Evolutionary conservation across 2,888 invertebrate genomes (phyloP).

Genomic region (Embidobia sp.): DNA sequence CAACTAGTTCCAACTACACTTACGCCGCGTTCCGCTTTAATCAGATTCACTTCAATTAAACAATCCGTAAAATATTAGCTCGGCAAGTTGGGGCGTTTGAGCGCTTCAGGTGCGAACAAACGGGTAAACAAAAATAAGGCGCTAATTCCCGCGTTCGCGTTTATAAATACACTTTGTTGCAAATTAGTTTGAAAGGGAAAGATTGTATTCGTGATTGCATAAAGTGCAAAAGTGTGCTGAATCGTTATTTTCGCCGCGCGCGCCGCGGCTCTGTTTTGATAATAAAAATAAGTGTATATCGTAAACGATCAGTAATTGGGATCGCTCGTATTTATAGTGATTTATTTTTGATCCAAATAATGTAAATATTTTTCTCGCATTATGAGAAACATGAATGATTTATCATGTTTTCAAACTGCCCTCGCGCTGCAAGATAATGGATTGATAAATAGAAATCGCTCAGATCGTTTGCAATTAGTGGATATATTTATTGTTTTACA

Average conservation of each 20-base stretch:
- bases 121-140: too few relatives aligned
- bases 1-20: constrained; percentile 36
- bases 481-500: constrained; percentile 53
- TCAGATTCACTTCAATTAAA: constrained; percentile 29
- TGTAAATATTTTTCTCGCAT: constrained; percentile 39
- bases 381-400: constrained; percentile 34
- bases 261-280: constrained; percentile 17
- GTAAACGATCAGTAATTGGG: constrained; percentile 14
- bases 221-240: not conserved
- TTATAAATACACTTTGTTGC: too few relatives aligned
- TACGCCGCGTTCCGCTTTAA: constrained; percentile 6
- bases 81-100: not conserved
- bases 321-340: constrained; percentile 29
- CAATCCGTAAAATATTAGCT: not conserved
- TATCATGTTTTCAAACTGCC: constrained; percentile 38
- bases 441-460: constrained; percentile 33
- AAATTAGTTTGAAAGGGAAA: not conserved
- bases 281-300: constrained; percentile 34
- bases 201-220: not conserved
- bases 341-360: constrained; percentile 26
- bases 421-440: constrained; percentile 26
- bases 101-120: not conserved
- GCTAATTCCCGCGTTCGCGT: too few relatives aligned
- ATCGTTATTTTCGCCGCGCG: constrained; percentile 9
- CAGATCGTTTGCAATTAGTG: constrained; percentile 43